phyloP scores from a whole-genome alignment of 2,888 invertebrate genomes.

The Listrodromus nycthemerus region DNA sequence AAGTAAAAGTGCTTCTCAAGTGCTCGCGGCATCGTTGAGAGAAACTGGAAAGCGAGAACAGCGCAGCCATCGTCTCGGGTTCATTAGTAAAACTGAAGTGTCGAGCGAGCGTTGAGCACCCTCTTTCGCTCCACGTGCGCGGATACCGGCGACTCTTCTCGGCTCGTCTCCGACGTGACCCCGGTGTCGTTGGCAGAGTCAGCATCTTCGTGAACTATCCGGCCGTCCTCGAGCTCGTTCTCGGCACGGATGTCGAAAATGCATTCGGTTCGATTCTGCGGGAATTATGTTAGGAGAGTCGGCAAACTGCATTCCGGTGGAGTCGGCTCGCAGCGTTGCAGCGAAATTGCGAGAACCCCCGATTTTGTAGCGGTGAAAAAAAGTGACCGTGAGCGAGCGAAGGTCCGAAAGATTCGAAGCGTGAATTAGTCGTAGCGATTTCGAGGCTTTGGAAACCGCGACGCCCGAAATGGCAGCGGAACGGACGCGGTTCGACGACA shows the following conservation, averaged over 20 bases:
- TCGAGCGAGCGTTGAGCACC: conserved; percentile 67
- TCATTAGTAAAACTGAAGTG: conserved; percentile 73
- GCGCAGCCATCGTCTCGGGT: conserved; percentile 60
- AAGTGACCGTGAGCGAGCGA: no score
- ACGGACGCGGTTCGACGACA: no score
- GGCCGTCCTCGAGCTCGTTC: background rate
- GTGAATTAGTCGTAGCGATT: no score
- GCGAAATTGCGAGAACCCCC: no score
- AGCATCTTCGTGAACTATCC: conserved; percentile 14
- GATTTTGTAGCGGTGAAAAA: no score
- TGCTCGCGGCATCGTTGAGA: conserved; percentile 61
- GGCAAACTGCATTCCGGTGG: no score
- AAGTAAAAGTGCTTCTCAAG: conserved; percentile 82
- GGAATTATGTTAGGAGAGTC: no score
- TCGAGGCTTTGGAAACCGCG: no score
- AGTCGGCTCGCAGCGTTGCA: no score
- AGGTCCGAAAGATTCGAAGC: no score
- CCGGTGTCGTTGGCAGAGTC: conserved; percentile 41
- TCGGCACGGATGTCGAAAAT: background rate
- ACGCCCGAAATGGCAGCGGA: no score
- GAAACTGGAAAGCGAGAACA: conserved; percentile 38
- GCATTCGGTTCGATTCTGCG: no score
- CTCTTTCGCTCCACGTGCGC: conserved; percentile 60
- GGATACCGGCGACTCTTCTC: conserved; percentile 16
- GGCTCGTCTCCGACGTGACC: conserved; percentile 29